phyloP scores from a whole-genome alignment of 2,888 invertebrate genomes.

The Aricia artaxerxes region DNA sequence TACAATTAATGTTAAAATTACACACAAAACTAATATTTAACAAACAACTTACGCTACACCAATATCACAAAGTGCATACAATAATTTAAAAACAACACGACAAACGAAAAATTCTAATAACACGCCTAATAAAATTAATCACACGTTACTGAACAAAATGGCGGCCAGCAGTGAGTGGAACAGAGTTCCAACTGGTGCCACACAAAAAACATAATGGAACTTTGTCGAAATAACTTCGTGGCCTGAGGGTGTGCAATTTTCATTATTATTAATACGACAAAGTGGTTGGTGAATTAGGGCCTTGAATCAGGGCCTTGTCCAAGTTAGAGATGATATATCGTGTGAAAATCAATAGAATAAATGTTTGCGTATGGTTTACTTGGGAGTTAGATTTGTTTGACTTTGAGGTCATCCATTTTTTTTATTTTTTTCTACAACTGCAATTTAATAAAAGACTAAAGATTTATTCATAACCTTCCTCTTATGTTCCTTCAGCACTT shows the following conservation, averaged over 20 bases:
- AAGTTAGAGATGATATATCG: constrained; percentile 61
- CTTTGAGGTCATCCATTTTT: constrained; percentile 28
- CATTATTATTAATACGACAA: constrained; percentile 74
- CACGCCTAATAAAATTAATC: constrained; percentile 72
- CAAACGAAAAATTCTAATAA: constrained; percentile 53
- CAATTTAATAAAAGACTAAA: too few relatives aligned
- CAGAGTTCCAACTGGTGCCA: constrained; percentile 59
- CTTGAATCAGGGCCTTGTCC: constrained; percentile 64
- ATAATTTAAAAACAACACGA: constrained; percentile 25
- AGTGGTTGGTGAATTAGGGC: constrained; percentile 68
- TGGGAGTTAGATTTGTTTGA: constrained; percentile 14
- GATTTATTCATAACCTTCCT: too few relatives aligned
- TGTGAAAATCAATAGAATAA: constrained; percentile 80
- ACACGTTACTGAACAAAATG: constrained; percentile 59
- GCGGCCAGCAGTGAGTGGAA: constrained; percentile 52
- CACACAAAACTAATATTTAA: not conserved
- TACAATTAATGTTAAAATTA: not conserved
- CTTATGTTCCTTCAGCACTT: too few relatives aligned
- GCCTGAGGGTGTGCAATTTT: constrained; percentile 62
- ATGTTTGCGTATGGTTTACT: constrained; percentile 54
- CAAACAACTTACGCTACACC: not conserved
- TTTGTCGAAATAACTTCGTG: constrained; percentile 67
- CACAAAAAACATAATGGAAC: constrained; percentile 59
- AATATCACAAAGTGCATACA: constrained; percentile 35
- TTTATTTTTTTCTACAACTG: too few relatives aligned